A percentile compares a stretch with the other conserved stretches of the same genome.
Evolutionary conservation across 2,888 invertebrate genomes (phyloP).

Genomic region (Diploptera punctata): DNA sequence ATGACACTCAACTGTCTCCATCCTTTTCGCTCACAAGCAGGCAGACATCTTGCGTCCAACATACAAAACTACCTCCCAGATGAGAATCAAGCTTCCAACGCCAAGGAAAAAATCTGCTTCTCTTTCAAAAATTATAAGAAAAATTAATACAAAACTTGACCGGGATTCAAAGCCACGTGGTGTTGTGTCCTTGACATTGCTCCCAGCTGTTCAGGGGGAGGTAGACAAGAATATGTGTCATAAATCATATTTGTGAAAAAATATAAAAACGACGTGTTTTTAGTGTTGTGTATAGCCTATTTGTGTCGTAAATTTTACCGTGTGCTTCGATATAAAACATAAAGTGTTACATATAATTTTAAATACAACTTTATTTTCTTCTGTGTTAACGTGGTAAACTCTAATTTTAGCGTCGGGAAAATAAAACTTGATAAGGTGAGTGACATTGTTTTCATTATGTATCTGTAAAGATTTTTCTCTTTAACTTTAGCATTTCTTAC

Average conservation of each 20-base stretch:
- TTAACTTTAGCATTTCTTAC: no score
- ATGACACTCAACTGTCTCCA: not conserved
- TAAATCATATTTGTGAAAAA: constrained; percentile 6
- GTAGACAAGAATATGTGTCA: not conserved
- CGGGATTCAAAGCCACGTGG: constrained; percentile 6
- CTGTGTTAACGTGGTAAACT: no score
- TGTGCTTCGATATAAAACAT: no score
- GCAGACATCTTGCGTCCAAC: constrained; percentile 26
- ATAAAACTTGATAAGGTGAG: no score
- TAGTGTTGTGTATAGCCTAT: not conserved
- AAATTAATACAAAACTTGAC: not conserved
- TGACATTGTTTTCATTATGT: no score
- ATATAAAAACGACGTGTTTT: not conserved
- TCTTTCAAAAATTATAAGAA: not conserved
- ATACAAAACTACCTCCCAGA: not conserved
- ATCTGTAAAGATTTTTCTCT: no score
- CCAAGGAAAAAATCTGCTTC: not conserved
- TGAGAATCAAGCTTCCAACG: not conserved
- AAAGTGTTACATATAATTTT: no score
- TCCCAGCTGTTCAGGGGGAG: not conserved
- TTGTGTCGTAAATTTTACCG: no score
- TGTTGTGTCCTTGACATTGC: constrained; percentile 25
- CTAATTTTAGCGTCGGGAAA: no score
- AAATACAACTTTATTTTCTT: no score
- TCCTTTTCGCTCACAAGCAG: constrained; percentile 12